Evolutionary conservation across 2,888 invertebrate species (phyloP).

Genomic region (Myathropa florea): DNA sequence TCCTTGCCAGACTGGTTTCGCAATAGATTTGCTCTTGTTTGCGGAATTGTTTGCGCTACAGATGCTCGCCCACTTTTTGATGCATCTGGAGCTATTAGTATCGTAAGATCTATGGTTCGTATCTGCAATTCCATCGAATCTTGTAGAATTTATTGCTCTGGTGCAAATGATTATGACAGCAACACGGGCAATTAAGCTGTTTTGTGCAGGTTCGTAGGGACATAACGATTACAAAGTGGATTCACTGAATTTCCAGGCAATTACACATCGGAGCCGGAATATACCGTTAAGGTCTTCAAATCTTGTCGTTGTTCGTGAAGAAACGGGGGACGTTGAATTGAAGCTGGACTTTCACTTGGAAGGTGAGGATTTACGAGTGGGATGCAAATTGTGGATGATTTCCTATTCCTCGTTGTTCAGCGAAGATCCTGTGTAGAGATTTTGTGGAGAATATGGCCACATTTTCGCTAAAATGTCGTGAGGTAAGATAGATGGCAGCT

Average conservation of each 20-base stretch:
- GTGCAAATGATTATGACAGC: not conserved
- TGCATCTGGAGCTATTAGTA: not conserved
- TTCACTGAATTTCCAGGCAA: not conserved
- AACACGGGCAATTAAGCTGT: not conserved
- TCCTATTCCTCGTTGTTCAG: no score
- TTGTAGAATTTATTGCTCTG: not conserved
- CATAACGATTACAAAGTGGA: not conserved
- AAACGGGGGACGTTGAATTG: no score
- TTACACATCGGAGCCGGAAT: not conserved
- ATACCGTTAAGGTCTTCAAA: not conserved
- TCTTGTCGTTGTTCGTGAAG: no score
- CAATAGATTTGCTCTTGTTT: not conserved
- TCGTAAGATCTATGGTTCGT: not conserved
- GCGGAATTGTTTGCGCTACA: not conserved
- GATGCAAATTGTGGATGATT: no score
- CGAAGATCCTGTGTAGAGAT: no score
- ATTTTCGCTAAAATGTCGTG: no score
- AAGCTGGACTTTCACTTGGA: no score
- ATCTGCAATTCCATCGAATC: not conserved
- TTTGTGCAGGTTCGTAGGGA: not conserved
- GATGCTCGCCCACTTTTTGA: not conserved
- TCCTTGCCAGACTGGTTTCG: not conserved
- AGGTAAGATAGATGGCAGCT: no score
- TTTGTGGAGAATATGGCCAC: no score
- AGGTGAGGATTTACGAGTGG: no score